A percentile compares a stretch with the other conserved stretches of the same genome.
Conservation (phyloP, 2,888 invertebrate species). For the Periphyllus acericola region DNA sequence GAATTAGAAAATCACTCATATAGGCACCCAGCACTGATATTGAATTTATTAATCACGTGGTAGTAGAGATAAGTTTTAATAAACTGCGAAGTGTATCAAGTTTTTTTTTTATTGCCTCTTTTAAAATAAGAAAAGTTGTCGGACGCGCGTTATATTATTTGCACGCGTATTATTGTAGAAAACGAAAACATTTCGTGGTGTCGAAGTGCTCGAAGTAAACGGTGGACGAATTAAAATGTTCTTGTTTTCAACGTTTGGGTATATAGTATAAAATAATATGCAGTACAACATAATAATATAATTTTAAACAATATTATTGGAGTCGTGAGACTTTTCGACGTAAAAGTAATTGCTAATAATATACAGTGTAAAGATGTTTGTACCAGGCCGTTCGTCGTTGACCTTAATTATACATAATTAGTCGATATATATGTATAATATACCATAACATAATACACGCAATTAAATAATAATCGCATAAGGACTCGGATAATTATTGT, state of each 20-base stretch:
- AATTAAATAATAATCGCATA: neutral
- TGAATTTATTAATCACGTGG: no score
- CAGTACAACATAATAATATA: neutral
- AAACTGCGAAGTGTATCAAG: no score
- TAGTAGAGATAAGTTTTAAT: no score
- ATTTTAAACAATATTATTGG: neutral
- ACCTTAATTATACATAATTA: constrained; percentile 25
- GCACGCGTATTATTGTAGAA: neutral
- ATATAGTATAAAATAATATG: neutral
- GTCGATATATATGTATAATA: no score
- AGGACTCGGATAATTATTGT: neutral
- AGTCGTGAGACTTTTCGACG: constrained; percentile 20
- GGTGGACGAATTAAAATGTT: neutral
- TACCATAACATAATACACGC: neutral
- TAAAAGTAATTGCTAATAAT: constrained; percentile 16
- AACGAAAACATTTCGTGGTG: neutral
- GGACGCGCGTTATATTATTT: neutral
- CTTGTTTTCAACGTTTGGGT: neutral
- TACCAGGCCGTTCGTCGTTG: neutral
- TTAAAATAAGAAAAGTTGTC: no score
- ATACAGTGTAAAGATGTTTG: neutral
- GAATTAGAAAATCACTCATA: no score
- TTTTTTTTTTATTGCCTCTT: no score
- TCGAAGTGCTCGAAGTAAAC: neutral
- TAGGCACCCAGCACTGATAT: no score